These are phyloP conservation scores for Coptotermes formosanus DNA, from an alignment of 1,140 invertebrate species.

Conservation along the genomic window DNA sequence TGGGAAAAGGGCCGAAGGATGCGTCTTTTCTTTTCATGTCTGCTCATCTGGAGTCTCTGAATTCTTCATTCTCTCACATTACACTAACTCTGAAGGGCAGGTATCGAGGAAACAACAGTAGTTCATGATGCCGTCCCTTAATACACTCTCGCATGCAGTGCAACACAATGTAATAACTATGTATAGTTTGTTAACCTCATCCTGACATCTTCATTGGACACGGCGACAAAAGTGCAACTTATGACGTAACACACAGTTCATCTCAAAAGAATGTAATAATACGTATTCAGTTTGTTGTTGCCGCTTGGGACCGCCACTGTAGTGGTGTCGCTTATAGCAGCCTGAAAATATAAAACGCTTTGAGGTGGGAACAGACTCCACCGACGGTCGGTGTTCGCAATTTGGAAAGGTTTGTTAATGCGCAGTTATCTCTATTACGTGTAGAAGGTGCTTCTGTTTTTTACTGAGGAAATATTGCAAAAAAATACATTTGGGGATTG, in stretches of 20 bases:
- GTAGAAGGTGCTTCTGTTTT: background rate
- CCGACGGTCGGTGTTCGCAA: background rate
- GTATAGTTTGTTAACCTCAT: background rate
- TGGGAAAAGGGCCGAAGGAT: too few species aligned
- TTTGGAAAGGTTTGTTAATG: background rate
- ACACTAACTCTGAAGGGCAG: too few species aligned
- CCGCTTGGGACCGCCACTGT: background rate
- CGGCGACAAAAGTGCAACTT: background rate
- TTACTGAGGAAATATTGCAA: background rate
- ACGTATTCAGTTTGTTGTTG: background rate
- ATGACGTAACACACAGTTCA: background rate
- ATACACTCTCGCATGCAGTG: background rate
- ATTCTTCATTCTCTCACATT: too few species aligned
- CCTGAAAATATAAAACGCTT: background rate
- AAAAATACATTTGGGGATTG: background rate
- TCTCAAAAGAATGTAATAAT: background rate
- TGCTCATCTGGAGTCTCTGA: too few species aligned
- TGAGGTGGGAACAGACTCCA: background rate
- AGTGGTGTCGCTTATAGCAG: background rate
- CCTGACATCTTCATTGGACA: background rate
- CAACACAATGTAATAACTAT: background rate
- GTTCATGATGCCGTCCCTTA: background rate
- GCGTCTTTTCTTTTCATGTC: too few species aligned
- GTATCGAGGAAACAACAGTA: too few species aligned
- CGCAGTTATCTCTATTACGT: background rate